Base-by-base conservation (phyloP, 2,888 invertebrate species). In the Agrotis segetum region DNA sequence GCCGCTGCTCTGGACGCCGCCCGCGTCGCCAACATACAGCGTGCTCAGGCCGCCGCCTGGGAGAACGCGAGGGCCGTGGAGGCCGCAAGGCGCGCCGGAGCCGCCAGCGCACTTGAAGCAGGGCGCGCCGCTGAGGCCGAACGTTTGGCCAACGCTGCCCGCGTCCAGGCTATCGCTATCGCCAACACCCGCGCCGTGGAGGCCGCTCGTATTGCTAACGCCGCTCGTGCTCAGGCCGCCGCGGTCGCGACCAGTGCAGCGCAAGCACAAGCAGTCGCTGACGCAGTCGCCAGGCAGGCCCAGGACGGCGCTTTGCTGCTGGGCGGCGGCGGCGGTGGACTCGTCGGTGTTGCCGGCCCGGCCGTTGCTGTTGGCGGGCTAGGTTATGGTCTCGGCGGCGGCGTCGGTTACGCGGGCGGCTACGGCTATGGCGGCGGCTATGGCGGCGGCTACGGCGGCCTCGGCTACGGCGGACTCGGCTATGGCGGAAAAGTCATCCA, bases 11-110 rank as follows among this genome's bases (percentile, higher is more conserved):
- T 95, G 21, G 94, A 96, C 71, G 95, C 94, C 2, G 92, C 95
- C 0, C 94, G 96, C 40, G 86, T 94, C 16, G 95, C 95, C 58
- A 95, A 95, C 85, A 85, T 94, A 7, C 96, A 95, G 76, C 89
- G 96, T 47, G 96, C 96, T 1, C 94, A 96, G 78, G 95, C 95
- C n/a, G 96, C 96, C 59, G 96, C 96, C 4, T 89, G 86, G 76
- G 96, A 96, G 74, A 95, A 95, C 84, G 95, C 95, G 0, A 90
- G 95, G 53, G 95, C 96, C 16, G 89, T 89, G 1, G 95, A 96
- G 34, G 95, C 96, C 2, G 95, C 96, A 0, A 90, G 94, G 81
- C 93, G 95, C 29, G 83, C 86, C 0, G 84, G 76, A 6, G 85
- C 85, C 16, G 85, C 88, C 61, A 84, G 88, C 63, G 68, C 81